Evolutionary conservation across 2,113 vertebrate genomes (phyloP).

Genomic region (Apodemus sylvaticus): DNA sequence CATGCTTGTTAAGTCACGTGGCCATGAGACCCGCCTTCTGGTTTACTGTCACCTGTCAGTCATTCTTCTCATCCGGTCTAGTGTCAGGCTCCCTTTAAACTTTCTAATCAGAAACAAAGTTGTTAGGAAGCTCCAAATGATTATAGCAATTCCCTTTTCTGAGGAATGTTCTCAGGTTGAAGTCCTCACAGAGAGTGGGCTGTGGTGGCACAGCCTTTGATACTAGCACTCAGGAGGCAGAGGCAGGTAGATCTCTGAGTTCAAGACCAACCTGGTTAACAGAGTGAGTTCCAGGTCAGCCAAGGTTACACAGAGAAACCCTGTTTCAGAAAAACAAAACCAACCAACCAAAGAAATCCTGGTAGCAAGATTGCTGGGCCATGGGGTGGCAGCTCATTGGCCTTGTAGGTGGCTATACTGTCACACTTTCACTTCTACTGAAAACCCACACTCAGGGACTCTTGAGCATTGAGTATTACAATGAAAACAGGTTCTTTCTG

Average conservation of each 20-base stretch:
- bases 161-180: neutral
- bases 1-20: neutral
- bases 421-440: rapidly evolving
- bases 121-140: neutral
- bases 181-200: neutral
- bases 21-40: neutral
- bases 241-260: neutral
- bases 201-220: neutral
- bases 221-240: neutral
- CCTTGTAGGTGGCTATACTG: neutral
- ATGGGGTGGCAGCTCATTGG: neutral
- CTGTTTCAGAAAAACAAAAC: neutral
- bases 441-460: neutral
- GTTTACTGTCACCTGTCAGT: neutral
- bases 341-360: neutral
- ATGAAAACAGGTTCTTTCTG: neutral
- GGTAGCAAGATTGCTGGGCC: neutral
- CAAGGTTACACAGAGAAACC: neutral
- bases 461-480: neutral
- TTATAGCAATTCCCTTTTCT: neutral
- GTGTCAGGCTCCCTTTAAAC: neutral
- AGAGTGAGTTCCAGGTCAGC: neutral
- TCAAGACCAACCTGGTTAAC: neutral
- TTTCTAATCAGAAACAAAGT: slow-evolving; percentile 47
- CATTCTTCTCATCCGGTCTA: neutral